Evolutionary conservation across 1,140 invertebrate species (phyloP).

Genomic region (Zaprionus africanus): DNA sequence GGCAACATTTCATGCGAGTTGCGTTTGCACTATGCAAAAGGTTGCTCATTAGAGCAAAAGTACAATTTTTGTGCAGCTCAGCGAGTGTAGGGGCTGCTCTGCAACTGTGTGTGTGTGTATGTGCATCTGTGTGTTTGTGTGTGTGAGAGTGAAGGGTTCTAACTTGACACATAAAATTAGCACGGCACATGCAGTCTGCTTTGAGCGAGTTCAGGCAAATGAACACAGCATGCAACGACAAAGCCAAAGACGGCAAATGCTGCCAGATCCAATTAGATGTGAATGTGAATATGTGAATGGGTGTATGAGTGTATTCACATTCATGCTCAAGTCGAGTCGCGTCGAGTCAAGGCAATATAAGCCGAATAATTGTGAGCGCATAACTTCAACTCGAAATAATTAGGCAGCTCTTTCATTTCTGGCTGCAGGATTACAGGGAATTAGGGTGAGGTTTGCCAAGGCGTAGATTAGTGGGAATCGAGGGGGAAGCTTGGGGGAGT

Average conservation of each 20-base stretch:
- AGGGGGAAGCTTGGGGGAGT: background rate
- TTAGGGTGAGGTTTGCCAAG: background rate
- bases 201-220: constrained; percentile 45
- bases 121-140: constrained; percentile 9
- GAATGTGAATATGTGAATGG: constrained; percentile 1
- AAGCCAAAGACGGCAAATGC: constrained; percentile 30
- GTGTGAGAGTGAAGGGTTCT: constrained; percentile 19
- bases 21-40: constrained; percentile 31
- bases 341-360: background rate
- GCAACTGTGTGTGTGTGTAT: background rate
- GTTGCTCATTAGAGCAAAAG: constrained; percentile 58
- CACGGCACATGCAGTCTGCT: constrained; percentile 27
- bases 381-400: background rate
- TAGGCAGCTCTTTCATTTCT: background rate
- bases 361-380: background rate
- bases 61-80: constrained; percentile 33
- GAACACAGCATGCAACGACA: constrained; percentile 26
- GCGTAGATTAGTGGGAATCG: too few relatives aligned
- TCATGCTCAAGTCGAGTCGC: background rate
- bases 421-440: background rate
- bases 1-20: constrained; percentile 11
- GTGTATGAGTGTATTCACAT: background rate
- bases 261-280: constrained; percentile 42
- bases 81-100: background rate
- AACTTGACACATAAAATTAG: constrained; percentile 57